Percentiles rank a stretch among this genome's conserved stretches.
phyloP scores from a whole-genome alignment of 1,140 invertebrate genomes.

The Drosophila nigrodunni region DNA sequence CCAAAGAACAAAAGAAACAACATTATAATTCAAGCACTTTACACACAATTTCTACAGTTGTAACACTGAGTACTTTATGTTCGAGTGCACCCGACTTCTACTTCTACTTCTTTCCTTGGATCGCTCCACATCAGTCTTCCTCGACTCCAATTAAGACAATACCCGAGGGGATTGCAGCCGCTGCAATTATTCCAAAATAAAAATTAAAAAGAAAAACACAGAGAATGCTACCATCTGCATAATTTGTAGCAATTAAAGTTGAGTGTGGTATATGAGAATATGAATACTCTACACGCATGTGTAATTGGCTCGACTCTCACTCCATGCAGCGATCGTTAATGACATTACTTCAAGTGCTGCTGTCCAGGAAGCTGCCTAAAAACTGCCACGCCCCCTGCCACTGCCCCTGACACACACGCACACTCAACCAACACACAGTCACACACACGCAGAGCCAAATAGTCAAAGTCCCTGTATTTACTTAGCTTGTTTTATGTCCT shows the following conservation, averaged over 20 bases:
- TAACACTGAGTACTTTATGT: too few species aligned
- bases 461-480: constrained; percentile 9
- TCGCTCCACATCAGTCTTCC: background rate
- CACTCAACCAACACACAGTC: constrained; percentile 1
- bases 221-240: constrained; percentile 55
- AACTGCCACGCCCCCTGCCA: constrained; percentile 34
- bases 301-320: background rate
- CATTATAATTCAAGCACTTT: too few species aligned
- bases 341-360: constrained; percentile 21
- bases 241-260: constrained; percentile 78
- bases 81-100: too few species aligned
- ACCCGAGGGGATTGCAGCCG: constrained; percentile 56
- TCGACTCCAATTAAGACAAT: constrained; percentile 67
- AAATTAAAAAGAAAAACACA: too few species aligned
- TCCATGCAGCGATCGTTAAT: constrained; percentile 1
- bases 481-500: constrained; percentile 51
- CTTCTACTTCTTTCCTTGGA: background rate
- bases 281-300: background rate
- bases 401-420: background rate
- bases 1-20: too few species aligned
- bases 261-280: constrained; percentile 60
- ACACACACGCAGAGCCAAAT: constrained; percentile 7
- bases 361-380: constrained; percentile 35
- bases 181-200: constrained; percentile 67
- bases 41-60: too few species aligned